Base-by-base conservation (phyloP, 92 coral and sea anemone species). In the Epizoanthus rinbou region DNA sequence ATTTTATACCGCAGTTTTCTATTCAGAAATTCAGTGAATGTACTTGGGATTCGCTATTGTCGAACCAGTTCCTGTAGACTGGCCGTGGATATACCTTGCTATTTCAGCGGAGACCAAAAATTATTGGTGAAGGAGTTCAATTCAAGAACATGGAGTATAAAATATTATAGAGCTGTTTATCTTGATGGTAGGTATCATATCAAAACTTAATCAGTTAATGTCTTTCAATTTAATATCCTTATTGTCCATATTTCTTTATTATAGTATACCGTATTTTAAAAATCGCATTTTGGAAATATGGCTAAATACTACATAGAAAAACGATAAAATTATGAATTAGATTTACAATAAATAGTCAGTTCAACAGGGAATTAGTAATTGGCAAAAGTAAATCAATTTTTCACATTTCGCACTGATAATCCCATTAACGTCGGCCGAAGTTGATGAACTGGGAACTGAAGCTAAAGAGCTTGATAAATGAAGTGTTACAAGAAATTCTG, bases 111-210 rank as follows among this genome's bases (percentile, higher is more conserved):
- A 67, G 45, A 33, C 4, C 73, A 67, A 24, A 10, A 28, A 15
- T 4, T 33, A 50, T 67, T 50, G 45, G 31, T 67, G 39, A 67
- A 67, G 31, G 19, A 18, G 50, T 16, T 67, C 33, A 64, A 23
- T 13, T 13, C 41, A 37, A 13, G 17, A 8, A 15, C 31, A 28
- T 28, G 0, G 31, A 28, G 31, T 28, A 28, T 28, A 28, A 28
- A 28, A 28, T 28, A 28, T 28, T 13, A 18, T 67, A 8, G 9
- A 28, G 35, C 47, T 67, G 73, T 65, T 3, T 6, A 37, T 67
- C 28, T 15, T 67, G 28, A 67, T 67, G 73, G 73, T 67, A 33
- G 47, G 73, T 67, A 67, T 33, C 4, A 33, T 67, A 67, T 33
- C 4, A 33, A 67, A 31, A 31, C 18, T 67, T 67, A 67, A 67